These are phyloP conservation scores for Autographa gamma DNA, from an alignment of 2,888 invertebrate genomes.

Conservation along the genomic window DNA sequence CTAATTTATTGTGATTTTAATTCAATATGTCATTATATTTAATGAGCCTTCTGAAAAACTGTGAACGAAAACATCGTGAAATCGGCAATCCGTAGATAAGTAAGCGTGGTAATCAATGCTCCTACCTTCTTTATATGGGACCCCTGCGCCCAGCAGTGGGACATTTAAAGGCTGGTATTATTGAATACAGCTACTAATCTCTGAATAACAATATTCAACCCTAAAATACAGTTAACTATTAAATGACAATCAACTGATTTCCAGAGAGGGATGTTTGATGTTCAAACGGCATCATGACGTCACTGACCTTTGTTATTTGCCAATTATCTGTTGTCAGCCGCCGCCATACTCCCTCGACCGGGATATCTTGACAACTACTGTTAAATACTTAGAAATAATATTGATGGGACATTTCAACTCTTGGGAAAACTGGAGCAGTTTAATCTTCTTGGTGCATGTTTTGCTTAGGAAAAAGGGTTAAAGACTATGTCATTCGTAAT, in stretches of 20 bases:
- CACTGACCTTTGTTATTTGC: conserved; percentile 2
- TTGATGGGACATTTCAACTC: neutral
- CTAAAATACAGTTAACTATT: neutral
- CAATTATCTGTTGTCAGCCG: neutral
- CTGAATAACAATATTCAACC: neutral
- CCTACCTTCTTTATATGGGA: no score
- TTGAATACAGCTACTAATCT: no score
- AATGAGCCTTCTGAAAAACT: no score
- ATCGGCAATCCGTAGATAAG: no score
- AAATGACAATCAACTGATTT: neutral
- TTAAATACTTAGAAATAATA: conserved; percentile 2
- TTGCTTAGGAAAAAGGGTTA: no score
- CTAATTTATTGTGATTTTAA: no score
- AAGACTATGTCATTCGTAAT: no score
- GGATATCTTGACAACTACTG: neutral
- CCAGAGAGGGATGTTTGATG: neutral
- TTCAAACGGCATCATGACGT: neutral
- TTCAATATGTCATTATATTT: no score
- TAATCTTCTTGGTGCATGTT: neutral
- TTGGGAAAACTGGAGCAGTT: neutral
- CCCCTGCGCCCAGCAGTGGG: no score
- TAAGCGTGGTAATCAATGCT: no score
- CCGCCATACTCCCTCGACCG: neutral
- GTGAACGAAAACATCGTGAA: no score
- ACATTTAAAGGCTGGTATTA: no score